phyloP scores from a whole-genome alignment of 2,113 vertebrate genomes.

The Daphoenositta chrysoptera region DNA sequence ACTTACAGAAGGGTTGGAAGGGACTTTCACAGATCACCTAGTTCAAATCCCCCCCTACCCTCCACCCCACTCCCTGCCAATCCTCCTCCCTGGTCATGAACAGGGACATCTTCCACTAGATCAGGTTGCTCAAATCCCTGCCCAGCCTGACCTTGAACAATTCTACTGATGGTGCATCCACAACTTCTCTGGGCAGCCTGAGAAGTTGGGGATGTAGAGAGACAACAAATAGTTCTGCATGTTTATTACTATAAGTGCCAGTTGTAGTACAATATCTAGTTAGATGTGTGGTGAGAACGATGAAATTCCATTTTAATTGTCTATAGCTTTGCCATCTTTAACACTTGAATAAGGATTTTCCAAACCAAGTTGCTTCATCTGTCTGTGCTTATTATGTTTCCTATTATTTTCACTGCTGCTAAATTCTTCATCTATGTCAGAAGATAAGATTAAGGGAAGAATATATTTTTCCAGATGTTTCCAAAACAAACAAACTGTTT shows the following conservation, averaged over 20 bases:
- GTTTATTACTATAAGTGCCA: not conserved
- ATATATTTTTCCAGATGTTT: not conserved
- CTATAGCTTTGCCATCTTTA: not conserved
- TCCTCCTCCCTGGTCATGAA: accelerated
- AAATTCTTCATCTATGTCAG: not conserved
- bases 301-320: not conserved
- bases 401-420: not conserved
- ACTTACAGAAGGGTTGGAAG: not conserved
- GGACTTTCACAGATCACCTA: not conserved
- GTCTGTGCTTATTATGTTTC: not conserved
- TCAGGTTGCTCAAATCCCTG: not conserved
- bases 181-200: not conserved
- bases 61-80: not conserved
- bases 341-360: not conserved
- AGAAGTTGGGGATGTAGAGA: not conserved
- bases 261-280: not conserved
- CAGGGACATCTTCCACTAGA: not conserved
- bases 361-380: not conserved
- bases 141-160: not conserved
- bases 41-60: accelerated
- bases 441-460: not conserved
- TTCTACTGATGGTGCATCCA: not conserved
- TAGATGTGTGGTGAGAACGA: not conserved
- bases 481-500: not conserved
- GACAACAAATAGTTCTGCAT: not conserved